phyloP scores from a whole-genome alignment of 2,888 invertebrate species.

The Nephrotoma guestfalica region DNA sequence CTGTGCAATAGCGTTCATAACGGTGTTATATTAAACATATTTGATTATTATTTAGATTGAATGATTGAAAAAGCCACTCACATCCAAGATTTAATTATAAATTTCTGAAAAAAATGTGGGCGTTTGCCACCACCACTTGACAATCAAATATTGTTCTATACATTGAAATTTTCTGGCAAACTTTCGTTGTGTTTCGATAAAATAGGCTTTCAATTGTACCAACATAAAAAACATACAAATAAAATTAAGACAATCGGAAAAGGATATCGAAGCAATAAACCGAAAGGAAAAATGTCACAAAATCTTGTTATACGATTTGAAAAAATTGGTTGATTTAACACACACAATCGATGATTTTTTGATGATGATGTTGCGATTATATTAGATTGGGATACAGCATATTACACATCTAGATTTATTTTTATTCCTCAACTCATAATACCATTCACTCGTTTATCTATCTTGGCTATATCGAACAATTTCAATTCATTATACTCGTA shows the following conservation, averaged over 20 bases:
- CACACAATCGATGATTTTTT: neutral
- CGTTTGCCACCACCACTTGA: too few species aligned
- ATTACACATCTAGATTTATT: neutral
- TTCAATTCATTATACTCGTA: neutral
- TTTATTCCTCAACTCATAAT: neutral
- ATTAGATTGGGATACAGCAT: neutral
- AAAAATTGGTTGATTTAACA: neutral
- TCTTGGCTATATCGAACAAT: neutral
- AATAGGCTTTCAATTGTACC: too few species aligned
- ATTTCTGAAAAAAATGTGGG: too few species aligned
- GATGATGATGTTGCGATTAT: neutral
- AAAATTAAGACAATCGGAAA: neutral
- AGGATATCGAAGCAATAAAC: neutral
- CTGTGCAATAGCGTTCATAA: too few species aligned
- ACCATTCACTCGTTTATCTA: neutral
- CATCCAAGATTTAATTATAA: too few species aligned
- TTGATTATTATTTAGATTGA: too few species aligned
- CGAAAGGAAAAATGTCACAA: neutral
- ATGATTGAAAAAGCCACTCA: too few species aligned
- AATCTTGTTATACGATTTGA: neutral
- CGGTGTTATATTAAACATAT: too few species aligned
- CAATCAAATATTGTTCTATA: too few species aligned
- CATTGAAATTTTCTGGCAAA: too few species aligned
- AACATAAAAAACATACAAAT: neutral
- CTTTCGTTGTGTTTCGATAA: too few species aligned